Evolutionary conservation across 2,888 invertebrate genomes (phyloP).

Genomic region (Cryptocephalus moraei): DNA sequence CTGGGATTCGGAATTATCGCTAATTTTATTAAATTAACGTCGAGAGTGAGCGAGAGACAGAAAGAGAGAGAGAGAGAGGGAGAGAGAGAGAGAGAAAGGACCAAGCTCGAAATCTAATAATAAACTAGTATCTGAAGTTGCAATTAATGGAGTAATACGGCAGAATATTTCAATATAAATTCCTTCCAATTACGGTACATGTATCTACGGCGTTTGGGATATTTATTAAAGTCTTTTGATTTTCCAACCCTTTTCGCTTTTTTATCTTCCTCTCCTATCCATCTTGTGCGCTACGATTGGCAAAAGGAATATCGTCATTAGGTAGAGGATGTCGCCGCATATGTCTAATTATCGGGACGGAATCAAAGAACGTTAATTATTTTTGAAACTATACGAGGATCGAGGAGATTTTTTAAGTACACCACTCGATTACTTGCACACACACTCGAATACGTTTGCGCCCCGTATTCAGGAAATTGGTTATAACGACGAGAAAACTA

Average conservation of each 20-base stretch:
- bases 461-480: too few species aligned
- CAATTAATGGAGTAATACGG: constrained; percentile 32
- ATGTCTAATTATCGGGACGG: too few species aligned
- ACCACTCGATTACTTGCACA: too few species aligned
- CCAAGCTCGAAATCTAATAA: constrained; percentile 33
- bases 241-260: constrained; percentile 14
- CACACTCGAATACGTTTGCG: too few species aligned
- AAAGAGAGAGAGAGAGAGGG: constrained; percentile 3
- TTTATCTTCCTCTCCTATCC: neutral
- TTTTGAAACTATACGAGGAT: too few species aligned
- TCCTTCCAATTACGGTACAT: constrained; percentile 28
- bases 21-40: constrained; percentile 24
- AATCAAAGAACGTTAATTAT: too few species aligned
- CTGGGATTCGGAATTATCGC: constrained; percentile 21
- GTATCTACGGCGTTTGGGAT: constrained; percentile 24
- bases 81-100: constrained; percentile 3
- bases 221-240: constrained; percentile 20
- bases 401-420: too few species aligned
- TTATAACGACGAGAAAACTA: too few species aligned
- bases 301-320: constrained; percentile 7
- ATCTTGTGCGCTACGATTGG: constrained; percentile 7
- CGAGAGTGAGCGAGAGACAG: constrained; percentile 5
- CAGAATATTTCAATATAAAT: constrained; percentile 36
- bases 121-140: constrained; percentile 34
- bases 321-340: too few species aligned